These are phyloP conservation scores for Apantesis nais DNA, from an alignment of 2,888 invertebrate species.

Conservation along the genomic window DNA sequence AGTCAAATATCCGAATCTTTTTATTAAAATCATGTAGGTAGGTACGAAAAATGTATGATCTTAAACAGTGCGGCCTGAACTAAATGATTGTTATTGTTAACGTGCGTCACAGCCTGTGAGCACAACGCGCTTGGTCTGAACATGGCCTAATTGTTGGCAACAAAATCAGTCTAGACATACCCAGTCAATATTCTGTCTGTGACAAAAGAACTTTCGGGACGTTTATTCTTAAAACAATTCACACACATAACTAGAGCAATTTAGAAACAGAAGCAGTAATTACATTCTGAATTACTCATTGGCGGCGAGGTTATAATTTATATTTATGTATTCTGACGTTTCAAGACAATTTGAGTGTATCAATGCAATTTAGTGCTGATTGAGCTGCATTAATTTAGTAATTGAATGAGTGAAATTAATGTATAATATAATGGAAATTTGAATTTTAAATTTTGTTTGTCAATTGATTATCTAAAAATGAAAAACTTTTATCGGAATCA, in stretches of 20 bases:
- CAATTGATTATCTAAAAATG: too few relatives aligned
- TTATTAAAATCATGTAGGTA: too few relatives aligned
- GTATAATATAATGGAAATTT: background rate
- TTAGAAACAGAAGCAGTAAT: background rate
- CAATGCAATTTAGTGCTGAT: background rate
- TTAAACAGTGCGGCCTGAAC: too few relatives aligned
- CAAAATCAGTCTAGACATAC: background rate
- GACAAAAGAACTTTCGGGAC: background rate
- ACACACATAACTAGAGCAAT: background rate
- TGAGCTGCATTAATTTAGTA: background rate
- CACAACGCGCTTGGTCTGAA: background rate
- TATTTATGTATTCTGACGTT: background rate
- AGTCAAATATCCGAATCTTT: too few relatives aligned
- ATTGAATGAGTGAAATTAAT: background rate
- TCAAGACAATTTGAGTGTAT: background rate
- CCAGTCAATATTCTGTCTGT: background rate
- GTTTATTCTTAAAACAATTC: background rate
- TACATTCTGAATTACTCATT: background rate
- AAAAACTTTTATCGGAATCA: too few relatives aligned
- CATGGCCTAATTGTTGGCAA: background rate
- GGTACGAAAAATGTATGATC: too few relatives aligned
- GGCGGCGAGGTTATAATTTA: background rate
- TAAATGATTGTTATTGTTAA: background rate
- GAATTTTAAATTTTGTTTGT: too few relatives aligned
- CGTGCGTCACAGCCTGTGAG: background rate